A percentile compares a stretch with the other conserved stretches of the same genome.
These are phyloP conservation scores for Noctuana brunneofusca DNA, from an alignment of 2,888 invertebrate genomes.

Conservation along the genomic window DNA sequence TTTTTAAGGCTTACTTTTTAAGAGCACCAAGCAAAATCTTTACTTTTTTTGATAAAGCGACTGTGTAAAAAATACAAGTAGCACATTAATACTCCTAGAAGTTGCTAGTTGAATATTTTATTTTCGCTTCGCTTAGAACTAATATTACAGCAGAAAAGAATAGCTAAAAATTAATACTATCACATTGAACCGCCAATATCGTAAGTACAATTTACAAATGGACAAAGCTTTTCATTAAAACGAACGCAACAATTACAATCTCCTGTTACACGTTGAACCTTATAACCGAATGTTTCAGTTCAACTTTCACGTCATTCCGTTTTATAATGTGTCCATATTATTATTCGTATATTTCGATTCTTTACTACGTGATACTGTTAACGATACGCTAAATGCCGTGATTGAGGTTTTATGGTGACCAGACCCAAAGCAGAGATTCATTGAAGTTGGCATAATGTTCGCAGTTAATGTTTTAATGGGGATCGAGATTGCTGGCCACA, in stretches of 20 bases:
- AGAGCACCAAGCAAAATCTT: too few species aligned
- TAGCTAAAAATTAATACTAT: too few species aligned
- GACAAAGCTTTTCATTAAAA: constrained; percentile 19
- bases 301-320: constrained; percentile 23
- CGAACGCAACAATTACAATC: constrained; percentile 22
- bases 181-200: too few species aligned
- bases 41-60: too few species aligned
- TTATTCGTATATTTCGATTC: constrained; percentile 17
- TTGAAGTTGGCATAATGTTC: constrained; percentile 40
- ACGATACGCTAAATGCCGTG: constrained; percentile 37
- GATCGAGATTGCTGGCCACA: constrained; percentile 30
- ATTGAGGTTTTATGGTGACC: constrained; percentile 35
- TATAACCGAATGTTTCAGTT: constrained; percentile 35
- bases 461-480: constrained; percentile 41
- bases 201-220: constrained; percentile 7
- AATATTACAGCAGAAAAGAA: too few species aligned
- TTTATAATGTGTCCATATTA: constrained; percentile 25
- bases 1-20: too few species aligned
- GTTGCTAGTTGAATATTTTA: too few species aligned
- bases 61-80: too few species aligned
- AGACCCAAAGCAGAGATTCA: constrained; percentile 30
- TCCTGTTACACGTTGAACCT: constrained; percentile 38
- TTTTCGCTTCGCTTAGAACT: too few species aligned
- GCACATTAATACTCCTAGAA: too few species aligned
- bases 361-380: constrained; percentile 35